Evolutionary conservation across 2,888 invertebrate genomes (phyloP).

Genomic region (Torymus aiolomorphi): DNA sequence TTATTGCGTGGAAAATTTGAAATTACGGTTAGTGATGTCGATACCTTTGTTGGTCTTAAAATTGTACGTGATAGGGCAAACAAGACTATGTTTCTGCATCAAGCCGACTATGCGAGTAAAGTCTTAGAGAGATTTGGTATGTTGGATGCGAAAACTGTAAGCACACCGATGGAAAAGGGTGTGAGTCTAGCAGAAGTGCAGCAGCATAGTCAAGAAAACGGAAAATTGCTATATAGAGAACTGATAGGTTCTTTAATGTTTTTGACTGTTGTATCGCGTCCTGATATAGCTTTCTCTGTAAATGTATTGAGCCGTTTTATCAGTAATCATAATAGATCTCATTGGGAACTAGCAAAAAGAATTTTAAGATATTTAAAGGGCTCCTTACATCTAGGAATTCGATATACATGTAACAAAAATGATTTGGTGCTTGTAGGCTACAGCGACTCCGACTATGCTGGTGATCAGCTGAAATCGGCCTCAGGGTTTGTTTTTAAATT

Average conservation of each 20-base stretch:
- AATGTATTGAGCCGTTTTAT: too few relatives aligned
- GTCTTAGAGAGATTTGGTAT: slow-evolving; percentile 3
- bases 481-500: slow-evolving; percentile 12
- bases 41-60: slow-evolving; percentile 16
- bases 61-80: slow-evolving; percentile 13
- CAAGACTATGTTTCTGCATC: not conserved
- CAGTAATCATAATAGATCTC: slow-evolving; percentile 10
- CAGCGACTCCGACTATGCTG: not conserved
- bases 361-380: slow-evolving; percentile 25
- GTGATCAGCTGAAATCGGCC: slow-evolving; percentile 5
- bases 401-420: too few relatives aligned
- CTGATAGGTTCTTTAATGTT: too few relatives aligned
- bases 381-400: too few relatives aligned
- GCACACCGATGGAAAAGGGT: not conserved
- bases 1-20: slow-evolving; percentile 3
- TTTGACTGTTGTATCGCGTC: too few relatives aligned
- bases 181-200: not conserved
- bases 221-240: slow-evolving; percentile 23
- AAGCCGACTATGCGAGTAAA: not conserved
- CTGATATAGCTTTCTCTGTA: too few relatives aligned
- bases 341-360: slow-evolving; percentile 32
- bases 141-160: not conserved
- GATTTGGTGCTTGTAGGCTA: too few relatives aligned
- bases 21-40: slow-evolving; percentile 21
- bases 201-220: not conserved